phyloP scores from a whole-genome alignment of 2,113 vertebrate species.

The Lamprologus callipterus region DNA sequence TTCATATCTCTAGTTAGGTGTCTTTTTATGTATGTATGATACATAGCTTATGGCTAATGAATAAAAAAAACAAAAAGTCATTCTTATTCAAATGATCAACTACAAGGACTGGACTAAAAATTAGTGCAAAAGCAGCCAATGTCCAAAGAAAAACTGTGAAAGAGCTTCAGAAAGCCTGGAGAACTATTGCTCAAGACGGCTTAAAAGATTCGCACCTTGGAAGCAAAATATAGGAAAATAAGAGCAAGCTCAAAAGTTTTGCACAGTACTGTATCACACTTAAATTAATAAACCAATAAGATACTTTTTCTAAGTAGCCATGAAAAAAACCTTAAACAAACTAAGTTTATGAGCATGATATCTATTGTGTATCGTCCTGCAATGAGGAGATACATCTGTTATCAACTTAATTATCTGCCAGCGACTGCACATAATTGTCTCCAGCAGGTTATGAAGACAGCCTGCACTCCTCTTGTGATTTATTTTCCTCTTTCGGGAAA shows the following conservation, averaged over 20 bases:
- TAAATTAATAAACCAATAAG: background rate
- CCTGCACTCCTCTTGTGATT: constrained; percentile 10
- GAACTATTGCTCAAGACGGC: background rate
- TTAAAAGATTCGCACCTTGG: background rate
- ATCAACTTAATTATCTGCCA: constrained; percentile 41
- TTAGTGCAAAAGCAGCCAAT: background rate
- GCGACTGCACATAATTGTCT: constrained; percentile 42
- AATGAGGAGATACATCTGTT: constrained; percentile 7
- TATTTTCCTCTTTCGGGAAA: constrained; percentile 37
- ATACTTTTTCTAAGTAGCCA: background rate
- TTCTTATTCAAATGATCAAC: background rate
- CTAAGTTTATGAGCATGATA: background rate
- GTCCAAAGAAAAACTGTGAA: background rate
- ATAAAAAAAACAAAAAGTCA: background rate
- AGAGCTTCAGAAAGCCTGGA: background rate
- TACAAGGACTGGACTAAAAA: background rate
- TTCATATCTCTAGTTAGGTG: background rate
- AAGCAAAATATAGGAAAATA: background rate
- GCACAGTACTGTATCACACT: background rate
- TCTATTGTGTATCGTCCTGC: background rate
- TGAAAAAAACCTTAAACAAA: background rate
- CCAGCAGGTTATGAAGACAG: constrained; percentile 49
- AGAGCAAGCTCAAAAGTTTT: background rate
- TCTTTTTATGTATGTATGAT: background rate
- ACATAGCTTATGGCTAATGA: background rate